Base-by-base conservation (phyloP, 2,888 invertebrate species). In the Synergus itoensis region DNA sequence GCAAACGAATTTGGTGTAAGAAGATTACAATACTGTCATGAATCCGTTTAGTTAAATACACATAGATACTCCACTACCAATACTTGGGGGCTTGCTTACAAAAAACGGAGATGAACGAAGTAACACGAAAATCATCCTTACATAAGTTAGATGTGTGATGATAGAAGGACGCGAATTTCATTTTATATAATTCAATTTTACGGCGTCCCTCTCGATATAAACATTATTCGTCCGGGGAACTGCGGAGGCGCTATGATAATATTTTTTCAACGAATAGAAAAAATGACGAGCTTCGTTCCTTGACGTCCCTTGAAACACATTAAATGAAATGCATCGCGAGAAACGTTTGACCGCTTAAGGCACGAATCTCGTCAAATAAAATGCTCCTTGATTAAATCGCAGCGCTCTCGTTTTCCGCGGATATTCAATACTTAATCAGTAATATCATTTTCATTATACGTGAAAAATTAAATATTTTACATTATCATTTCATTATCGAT, bases 401-500 rank as follows among this genome's bases (percentile, higher is more conserved):
- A 62, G 28, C 62, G 62, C 62, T 28, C 14, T 28, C 21, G 28
- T 28, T 18, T 28, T 62, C 28, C 28, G 62, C 62, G 28, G 62
- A 36, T 41, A 28, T 48, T 77, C 81, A 84, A 84, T 84, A 83
- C 84, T 84, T 83, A 76, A 81, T 80, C 80, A 80, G 82, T 82
- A 83, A 85, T 84, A 67, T 67, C 78, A 84, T 84, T 63, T 5
- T 80, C 80, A 60, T 78, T 82, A 76, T 75, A 69, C 79, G 82
- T 85, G 86, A 86, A 84, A 85, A 86, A 86, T 86, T 86, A 86
- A 84, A 86, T 62, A 62, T 62, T 62, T 84, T 82, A 85, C 79
- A 84, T 81, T 84, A 67, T 67, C 78, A 83, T 84, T 65, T 80
- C 80, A 60, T 79, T 82, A 76, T 67, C 63, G 45, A 40, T 69